phyloP scores from a whole-genome alignment of 2,113 vertebrate genomes.

The Gymnocephalus cernua region DNA sequence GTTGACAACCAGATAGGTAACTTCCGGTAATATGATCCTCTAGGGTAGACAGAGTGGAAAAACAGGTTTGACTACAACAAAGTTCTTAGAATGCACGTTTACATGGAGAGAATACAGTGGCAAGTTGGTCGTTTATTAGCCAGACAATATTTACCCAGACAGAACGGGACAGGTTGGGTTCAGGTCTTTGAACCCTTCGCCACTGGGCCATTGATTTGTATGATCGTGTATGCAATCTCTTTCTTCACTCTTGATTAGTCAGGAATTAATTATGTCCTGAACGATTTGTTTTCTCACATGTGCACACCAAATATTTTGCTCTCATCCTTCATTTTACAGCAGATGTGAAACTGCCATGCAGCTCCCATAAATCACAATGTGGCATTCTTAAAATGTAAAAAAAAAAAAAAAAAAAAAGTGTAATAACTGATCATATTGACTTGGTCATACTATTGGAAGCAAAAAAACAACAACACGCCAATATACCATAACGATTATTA shows the following conservation, averaged over 20 bases:
- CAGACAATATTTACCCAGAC: not conserved
- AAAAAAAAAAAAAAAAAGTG: not conserved
- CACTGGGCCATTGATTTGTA: not conserved
- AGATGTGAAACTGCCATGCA: not conserved
- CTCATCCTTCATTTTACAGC: not conserved
- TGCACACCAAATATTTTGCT: not conserved
- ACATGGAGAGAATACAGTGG: not conserved
- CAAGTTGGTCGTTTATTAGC: not conserved
- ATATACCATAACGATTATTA: not conserved
- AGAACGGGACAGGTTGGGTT: not conserved
- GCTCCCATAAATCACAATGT: not conserved
- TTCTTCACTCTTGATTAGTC: not conserved
- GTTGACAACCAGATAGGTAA: constrained; percentile 21
- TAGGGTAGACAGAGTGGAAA: constrained; percentile 26
- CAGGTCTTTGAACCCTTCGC: not conserved
- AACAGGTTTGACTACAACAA: constrained; percentile 38
- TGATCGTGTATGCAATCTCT: not conserved
- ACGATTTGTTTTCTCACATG: too few relatives aligned
- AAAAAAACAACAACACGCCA: not conserved
- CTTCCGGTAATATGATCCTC: constrained; percentile 53
- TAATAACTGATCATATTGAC: too few relatives aligned
- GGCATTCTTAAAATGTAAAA: not conserved
- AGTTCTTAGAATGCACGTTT: not conserved
- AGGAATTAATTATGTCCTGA: not conserved
- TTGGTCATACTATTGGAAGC: not conserved